Percentiles rank a stretch among this genome's conserved stretches.
Evolutionary conservation across 2,888 invertebrate species (phyloP).

Genomic region (Acholoe squamosa): DNA sequence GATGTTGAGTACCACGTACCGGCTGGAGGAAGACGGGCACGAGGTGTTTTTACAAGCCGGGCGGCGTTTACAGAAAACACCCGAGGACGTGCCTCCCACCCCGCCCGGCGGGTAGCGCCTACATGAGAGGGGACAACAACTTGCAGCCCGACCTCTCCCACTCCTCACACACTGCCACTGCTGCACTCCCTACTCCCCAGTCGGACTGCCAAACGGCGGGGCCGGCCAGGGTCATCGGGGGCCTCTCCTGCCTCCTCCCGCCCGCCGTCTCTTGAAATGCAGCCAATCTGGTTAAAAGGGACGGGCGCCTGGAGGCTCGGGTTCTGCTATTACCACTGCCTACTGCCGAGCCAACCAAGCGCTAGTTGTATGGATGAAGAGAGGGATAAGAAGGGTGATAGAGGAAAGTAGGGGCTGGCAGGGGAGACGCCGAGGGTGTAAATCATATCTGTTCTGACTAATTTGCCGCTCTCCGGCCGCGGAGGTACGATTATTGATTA

Average conservation of each 20-base stretch:
- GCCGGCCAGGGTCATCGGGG: not conserved
- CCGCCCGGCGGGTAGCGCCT: not conserved
- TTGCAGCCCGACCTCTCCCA: no score
- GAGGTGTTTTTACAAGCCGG: slow-evolving; percentile 7
- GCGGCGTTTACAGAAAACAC: not conserved
- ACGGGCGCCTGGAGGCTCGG: not conserved
- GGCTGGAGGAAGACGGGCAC: not conserved
- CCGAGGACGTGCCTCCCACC: not conserved
- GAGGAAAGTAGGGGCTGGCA: not conserved
- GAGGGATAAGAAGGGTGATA: not conserved
- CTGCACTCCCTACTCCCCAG: not conserved
- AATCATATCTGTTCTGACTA: slow-evolving; percentile 33
- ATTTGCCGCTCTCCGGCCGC: slow-evolving; percentile 2
- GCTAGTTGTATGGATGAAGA: not conserved
- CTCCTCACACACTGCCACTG: not conserved
- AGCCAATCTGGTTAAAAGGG: slow-evolving; percentile 27
- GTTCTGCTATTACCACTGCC: not conserved
- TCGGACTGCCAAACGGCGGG: not conserved
- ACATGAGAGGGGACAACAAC: no score
- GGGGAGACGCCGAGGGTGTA: not conserved
- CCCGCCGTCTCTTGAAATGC: not conserved
- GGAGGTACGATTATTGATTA: not conserved
- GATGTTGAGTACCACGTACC: not conserved
- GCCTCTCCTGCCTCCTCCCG: not conserved
- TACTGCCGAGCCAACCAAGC: not conserved